Conservation (phyloP, 2,113 vertebrate species). For the Dicrurus megarhynchus region DNA sequence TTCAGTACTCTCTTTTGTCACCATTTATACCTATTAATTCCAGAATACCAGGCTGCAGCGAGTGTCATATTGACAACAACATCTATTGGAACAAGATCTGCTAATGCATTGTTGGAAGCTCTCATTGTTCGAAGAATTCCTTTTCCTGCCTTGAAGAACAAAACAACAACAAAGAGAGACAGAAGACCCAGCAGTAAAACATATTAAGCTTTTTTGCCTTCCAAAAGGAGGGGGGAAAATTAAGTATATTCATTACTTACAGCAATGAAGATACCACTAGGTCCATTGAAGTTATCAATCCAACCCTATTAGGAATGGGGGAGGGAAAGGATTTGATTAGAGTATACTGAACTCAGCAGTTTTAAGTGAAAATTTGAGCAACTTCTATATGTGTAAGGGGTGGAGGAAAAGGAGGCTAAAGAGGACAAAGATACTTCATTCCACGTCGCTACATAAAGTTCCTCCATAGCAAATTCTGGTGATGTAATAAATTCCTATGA, state of each 20-base stretch:
- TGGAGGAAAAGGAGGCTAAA: background rate
- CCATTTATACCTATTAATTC: conserved; percentile 85
- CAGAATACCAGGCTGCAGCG: conserved; percentile 96
- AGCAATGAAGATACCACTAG: conserved; percentile 96
- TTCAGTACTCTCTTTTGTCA: conserved; percentile 34
- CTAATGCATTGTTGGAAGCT: conserved; percentile 91
- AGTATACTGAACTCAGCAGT: background rate
- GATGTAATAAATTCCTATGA: background rate
- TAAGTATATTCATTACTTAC: conserved; percentile 78
- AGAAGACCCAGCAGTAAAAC: conserved; percentile 43
- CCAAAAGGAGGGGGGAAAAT: background rate
- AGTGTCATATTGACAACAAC: conserved; percentile 91
- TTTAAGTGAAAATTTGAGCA: background rate
- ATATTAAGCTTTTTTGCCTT: background rate
- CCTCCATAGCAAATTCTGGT: background rate
- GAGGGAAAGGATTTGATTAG: background rate
- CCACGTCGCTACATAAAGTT: background rate
- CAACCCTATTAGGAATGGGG: conserved; percentile 82
- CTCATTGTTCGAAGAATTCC: conserved; percentile 97
- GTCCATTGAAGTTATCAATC: conserved; percentile 99
- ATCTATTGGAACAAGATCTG: conserved; percentile 95
- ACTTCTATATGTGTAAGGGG: background rate
- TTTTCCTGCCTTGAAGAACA: conserved; percentile 90
- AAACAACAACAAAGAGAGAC: conserved; percentile 44
- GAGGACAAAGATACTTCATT: background rate